Evolutionary conservation across 1,140 invertebrate species (phyloP), one percentile per base, ranked within the genome.

Genomic region (Hyphantria cunea): DNA sequence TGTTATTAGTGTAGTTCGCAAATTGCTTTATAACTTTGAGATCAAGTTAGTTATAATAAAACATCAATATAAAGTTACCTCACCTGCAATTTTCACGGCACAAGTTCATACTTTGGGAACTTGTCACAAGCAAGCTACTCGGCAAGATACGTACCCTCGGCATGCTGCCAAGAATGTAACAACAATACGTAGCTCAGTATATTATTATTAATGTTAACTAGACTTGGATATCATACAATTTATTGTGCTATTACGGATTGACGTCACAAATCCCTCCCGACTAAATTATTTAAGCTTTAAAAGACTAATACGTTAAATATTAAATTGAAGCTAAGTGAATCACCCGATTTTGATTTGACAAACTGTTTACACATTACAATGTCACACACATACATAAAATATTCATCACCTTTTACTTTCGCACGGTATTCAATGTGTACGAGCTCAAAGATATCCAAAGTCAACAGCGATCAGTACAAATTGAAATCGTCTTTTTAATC

Each of bases 161-260:
- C 66, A 56, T 42, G 55, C 7, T 39, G 55, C 60, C 64, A 66
- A 64, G 64, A 70, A 66, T 70, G 60, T 62, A 32, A n/a, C 44
- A 37, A 54, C 34, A 45, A 25, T 53, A 53, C 54, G 47, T 52
- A 6, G 13, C 25, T 25, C 8, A 33, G 32, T 55, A 45, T 45
- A 33, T 15, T 48, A 17, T 33, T 50, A 5, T 17, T 49, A n/a
- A 12, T 17, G 8, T 6, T 12, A 14, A 32, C 33, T 34, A n/a
- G 42, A 32, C 45, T 34, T 48, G 54, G 12, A 10, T 45, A 10
- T 10, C 41, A 55, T 45, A 55, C 8, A 7, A 17, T 45, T 42
- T 44, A 42, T 25, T 13, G 34, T 17, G 7, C 4, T 41, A 15
- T 39, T 34, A 15, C 41, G 13, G 5, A 25, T 5, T 25, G n/a